Conservation (phyloP, 2,888 invertebrate species). For the Lasioglossum pauxillum region DNA sequence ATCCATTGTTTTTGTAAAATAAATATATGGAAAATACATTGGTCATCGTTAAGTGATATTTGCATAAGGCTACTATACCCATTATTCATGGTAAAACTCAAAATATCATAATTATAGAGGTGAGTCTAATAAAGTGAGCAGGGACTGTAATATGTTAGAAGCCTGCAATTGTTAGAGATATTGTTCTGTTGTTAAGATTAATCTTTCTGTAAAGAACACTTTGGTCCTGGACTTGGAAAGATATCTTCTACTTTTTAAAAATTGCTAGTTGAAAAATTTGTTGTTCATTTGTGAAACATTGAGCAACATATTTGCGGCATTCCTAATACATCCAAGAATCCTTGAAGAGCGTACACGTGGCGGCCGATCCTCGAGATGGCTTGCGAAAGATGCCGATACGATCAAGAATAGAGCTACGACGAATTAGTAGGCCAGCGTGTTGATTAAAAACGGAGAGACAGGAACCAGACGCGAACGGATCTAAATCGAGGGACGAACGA, state of each 20-base stretch:
- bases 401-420: background rate
- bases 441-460: constrained; percentile 27
- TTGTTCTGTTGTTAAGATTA: background rate
- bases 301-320: too few relatives aligned
- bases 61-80: too few relatives aligned
- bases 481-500: background rate
- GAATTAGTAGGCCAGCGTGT: background rate
- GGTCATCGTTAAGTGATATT: too few relatives aligned
- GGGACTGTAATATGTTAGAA: too few relatives aligned
- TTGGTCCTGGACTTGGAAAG: too few relatives aligned
- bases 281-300: background rate
- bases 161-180: background rate
- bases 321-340: background rate
- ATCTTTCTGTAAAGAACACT: background rate
- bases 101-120: too few relatives aligned
- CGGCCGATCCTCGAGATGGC: background rate
- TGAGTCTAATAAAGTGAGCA: too few relatives aligned
- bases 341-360: background rate
- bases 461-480: constrained; percentile 12
- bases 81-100: too few relatives aligned
- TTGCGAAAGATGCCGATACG: background rate
- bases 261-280: background rate
- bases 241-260: background rate
- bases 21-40: too few relatives aligned
- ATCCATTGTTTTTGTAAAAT: too few relatives aligned